A percentile compares a stretch with the other conserved stretches of the same genome.
phyloP scores from a whole-genome alignment of 2,888 invertebrate genomes.

The Liopterus haemorrhoidalis region DNA sequence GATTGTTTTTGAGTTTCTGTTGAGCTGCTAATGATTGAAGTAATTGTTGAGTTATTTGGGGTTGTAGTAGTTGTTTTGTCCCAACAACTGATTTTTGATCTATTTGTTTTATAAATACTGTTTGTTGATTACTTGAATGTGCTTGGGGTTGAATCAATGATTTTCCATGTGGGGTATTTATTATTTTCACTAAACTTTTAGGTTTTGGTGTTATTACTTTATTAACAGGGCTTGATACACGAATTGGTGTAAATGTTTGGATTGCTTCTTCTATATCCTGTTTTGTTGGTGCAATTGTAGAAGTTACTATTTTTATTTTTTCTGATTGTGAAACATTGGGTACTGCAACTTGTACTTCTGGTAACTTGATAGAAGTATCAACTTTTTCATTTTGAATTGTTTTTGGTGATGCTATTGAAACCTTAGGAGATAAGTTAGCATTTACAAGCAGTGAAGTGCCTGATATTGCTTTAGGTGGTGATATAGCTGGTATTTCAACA shows the following conservation, averaged over 20 bases:
- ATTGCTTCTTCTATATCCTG: conserved; percentile 38
- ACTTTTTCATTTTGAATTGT: too few relatives aligned
- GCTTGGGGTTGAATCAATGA: conserved; percentile 48
- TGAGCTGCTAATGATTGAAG: conserved; percentile 40
- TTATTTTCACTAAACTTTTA: conserved; percentile 44
- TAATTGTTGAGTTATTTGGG: conserved; percentile 40
- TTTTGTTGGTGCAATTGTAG: conserved; percentile 18
- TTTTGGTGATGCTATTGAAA: conserved; percentile 23
- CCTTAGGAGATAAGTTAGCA: conserved; percentile 36
- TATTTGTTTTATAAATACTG: conserved; percentile 30
- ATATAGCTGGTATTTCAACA: conserved; percentile 39
- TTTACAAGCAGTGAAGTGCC: conserved; percentile 46
- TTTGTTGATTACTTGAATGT: conserved; percentile 37
- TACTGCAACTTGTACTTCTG: conserved; percentile 22
- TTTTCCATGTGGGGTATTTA: conserved; percentile 43
- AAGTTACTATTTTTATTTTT: conserved; percentile 15
- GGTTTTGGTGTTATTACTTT: conserved; percentile 29
- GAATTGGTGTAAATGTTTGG: conserved; percentile 40
- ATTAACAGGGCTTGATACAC: conserved; percentile 39
- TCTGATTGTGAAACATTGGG: conserved; percentile 33
- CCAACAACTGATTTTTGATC: conserved; percentile 35
- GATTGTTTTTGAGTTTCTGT: conserved; percentile 31
- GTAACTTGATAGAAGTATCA: conserved; percentile 16
- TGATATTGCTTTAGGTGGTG: conserved; percentile 40
- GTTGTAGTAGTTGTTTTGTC: conserved; percentile 35